Conservation (phyloP, 2,797 vertebrate genomes). For the Hybognathus amarus region DNA sequence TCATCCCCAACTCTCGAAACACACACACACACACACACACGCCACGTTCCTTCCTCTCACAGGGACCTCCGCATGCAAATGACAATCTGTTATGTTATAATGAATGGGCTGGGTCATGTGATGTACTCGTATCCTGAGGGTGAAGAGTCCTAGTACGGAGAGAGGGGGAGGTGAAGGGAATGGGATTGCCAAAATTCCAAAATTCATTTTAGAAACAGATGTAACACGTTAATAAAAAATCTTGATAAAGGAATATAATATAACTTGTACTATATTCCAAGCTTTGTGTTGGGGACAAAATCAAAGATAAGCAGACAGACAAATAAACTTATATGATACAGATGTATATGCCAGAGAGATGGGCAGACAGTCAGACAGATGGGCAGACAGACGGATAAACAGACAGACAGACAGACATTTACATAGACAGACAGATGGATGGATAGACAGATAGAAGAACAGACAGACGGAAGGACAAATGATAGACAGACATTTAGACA, state of each 20-base stretch:
- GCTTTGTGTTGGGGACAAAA: neutral
- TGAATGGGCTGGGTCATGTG: conserved; percentile 70
- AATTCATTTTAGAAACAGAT: neutral
- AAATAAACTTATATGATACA: too few relatives aligned
- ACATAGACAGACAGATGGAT: too few relatives aligned
- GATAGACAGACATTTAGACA: too few relatives aligned
- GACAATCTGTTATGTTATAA: conserved; percentile 75
- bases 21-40: conserved; percentile 46
- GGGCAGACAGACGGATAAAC: fast-evolving
- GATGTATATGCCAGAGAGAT: too few relatives aligned
- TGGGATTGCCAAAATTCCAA: neutral
- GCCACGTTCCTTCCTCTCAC: conserved; percentile 58
- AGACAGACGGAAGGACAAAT: too few relatives aligned
- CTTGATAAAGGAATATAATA: neutral
- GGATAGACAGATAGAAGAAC: fast-evolving
- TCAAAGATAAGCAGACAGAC: neutral
- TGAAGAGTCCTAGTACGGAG: conserved; percentile 3
- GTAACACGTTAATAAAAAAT: neutral
- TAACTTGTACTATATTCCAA: neutral
- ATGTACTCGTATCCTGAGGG: conserved; percentile 47
- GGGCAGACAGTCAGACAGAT: too few relatives aligned
- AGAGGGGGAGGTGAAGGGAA: conserved; percentile 33
- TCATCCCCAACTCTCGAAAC: conserved; percentile 25
- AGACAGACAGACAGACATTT: too few relatives aligned
- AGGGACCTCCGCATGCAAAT: conserved; percentile 72